Base-by-base conservation (phyloP, 2,797 vertebrate genomes). In the Helostoma temminkii region DNA sequence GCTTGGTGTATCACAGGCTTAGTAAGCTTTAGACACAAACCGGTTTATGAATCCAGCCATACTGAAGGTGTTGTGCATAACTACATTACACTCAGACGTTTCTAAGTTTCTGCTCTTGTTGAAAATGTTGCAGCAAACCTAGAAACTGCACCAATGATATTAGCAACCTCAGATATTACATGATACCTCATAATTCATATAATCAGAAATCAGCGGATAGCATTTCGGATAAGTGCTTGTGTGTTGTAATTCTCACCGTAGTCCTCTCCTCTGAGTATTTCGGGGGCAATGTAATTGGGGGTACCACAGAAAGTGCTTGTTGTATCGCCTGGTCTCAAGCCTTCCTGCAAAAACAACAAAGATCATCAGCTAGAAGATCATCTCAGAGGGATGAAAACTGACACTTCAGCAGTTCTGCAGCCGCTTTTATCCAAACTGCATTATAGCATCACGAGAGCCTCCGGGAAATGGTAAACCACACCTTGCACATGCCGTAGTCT, bases 401-500 rank as follows among this genome's bases (percentile, higher is more conserved):
- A 74, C 56, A 72, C 48, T 7, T n/a, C 9, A 9, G 71, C 19
- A 49, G 21, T 28, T 56, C 15, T 37, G 22, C 36, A 46, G 53
- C 26, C 41, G 61, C 55, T 61, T 67, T 65, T 34, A 72, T 60
- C 58, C 50, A 64, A 58, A 78, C 55, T 59, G 57, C 55, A 64
- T 37, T 41, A 32, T 1, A 19, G 25, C 11, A 45, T 69, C 26
- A 66, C n/a, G 28, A 57, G 6, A 19, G 45, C 25, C 3, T 25
- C 1, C 18, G 30, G 30, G 19, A 42, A 55, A 36, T 18, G 0
- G 21, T 14, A 56, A 71, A 57, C 43, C 92, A 71, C 84, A 99
- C 98, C 96, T 99, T 99, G 94, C 98, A 99, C 98, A 99, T 99
- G 94, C 98, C 98, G 6, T 99, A 99, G 91, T 99, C 98, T 71